A percentile compares a stretch with the other conserved stretches of the same genome.
These are phyloP conservation scores for Clarias gariepinus DNA, from an alignment of 2,113 vertebrate genomes.

Conservation along the genomic window DNA sequence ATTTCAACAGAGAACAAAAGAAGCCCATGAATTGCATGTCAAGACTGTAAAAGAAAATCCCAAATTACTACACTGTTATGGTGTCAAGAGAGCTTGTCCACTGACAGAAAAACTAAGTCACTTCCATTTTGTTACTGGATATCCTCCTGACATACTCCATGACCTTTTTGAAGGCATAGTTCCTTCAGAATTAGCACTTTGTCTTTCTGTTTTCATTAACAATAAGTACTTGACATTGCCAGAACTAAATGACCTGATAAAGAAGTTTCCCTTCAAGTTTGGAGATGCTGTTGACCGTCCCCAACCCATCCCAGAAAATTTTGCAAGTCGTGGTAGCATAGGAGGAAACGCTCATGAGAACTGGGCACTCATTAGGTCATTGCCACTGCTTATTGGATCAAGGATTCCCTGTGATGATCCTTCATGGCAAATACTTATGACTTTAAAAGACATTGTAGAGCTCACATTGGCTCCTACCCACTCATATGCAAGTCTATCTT, in stretches of 20 bases:
- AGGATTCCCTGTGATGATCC: neutral
- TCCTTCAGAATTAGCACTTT: too few relatives aligned
- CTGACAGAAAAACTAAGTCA: neutral
- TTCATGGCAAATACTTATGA: constrained; percentile 21
- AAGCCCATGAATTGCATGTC: constrained; percentile 9
- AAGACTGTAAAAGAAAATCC: neutral
- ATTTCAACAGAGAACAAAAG: constrained; percentile 39
- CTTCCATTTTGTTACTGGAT: neutral
- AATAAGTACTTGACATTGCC: constrained; percentile 7
- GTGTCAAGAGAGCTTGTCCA: neutral
- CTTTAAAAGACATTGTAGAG: constrained; percentile 9
- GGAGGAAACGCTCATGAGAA: constrained; percentile 27
- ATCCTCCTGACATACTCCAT: constrained; percentile 16
- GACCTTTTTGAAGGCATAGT: constrained; percentile 23
- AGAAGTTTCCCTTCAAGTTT: neutral
- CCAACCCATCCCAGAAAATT: neutral
- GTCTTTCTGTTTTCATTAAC: neutral
- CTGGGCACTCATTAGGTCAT: constrained; percentile 25
- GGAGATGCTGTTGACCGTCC: neutral
- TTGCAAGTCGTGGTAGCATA: neutral
- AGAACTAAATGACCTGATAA: constrained; percentile 18
- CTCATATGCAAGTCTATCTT: neutral
- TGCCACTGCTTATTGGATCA: constrained; percentile 4
- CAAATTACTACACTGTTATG: neutral
- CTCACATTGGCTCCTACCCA: neutral